These are phyloP conservation scores for Spondyliosoma cantharus DNA, from an alignment of 2,797 vertebrate species.

Conservation along the genomic window DNA sequence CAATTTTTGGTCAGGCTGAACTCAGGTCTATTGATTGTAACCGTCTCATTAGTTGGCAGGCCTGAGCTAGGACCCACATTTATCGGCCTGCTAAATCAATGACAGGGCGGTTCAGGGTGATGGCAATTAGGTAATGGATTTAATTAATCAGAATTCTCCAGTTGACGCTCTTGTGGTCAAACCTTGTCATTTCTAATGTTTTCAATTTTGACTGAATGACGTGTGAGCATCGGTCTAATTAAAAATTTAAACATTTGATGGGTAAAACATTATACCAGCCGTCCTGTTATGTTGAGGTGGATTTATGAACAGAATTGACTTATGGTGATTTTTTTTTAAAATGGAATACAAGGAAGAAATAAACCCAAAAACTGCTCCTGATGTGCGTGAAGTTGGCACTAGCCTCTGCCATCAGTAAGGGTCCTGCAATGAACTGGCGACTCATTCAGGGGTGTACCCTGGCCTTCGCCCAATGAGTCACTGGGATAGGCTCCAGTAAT, in stretches of 20 bases:
- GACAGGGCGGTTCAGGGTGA: conserved; percentile 23
- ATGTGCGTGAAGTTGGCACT: no score
- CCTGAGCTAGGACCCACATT: conserved; percentile 11
- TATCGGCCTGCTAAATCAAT: conserved; percentile 54
- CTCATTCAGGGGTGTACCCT: no score
- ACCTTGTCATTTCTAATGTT: conserved; percentile 15
- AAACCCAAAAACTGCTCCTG: no score
- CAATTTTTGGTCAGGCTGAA: conserved; percentile 1
- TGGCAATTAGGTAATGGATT: conserved; percentile 15
- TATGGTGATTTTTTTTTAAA: not conserved
- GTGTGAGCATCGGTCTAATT: conserved; percentile 22
- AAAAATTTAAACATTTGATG: conserved; percentile 14
- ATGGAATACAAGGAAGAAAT: not conserved
- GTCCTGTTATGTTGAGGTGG: not conserved
- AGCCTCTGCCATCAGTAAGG: no score
- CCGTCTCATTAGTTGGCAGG: not conserved
- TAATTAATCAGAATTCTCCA: conserved; percentile 51
- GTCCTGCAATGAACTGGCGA: no score
- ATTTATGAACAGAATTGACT: not conserved
- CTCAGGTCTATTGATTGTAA: conserved; percentile 39
- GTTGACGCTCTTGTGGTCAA: conserved; percentile 14
- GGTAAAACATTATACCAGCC: not conserved
- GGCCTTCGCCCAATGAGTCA: no score
- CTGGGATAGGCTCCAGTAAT: no score
- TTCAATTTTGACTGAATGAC: conserved; percentile 36